A percentile compares a stretch with the other conserved stretches of the same genome.
Evolutionary conservation across 2,797 vertebrate genomes (phyloP).

Genomic region (Podarcis siculus): DNA sequence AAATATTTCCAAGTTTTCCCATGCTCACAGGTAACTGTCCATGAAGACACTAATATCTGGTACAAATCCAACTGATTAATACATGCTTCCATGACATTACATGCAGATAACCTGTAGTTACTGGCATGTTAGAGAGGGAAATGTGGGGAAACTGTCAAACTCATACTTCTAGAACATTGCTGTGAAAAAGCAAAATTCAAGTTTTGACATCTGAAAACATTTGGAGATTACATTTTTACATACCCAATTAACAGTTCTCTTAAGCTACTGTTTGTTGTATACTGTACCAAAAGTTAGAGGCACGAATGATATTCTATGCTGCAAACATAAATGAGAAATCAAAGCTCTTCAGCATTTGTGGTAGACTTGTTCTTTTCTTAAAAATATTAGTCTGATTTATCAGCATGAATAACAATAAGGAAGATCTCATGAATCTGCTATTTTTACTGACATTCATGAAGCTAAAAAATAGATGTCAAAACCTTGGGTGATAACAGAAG

Average conservation of each 20-base stretch:
- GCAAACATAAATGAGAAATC: background rate
- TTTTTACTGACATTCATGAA: background rate
- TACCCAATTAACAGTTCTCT: too few species aligned
- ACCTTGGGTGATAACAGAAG: background rate
- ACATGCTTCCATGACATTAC: background rate
- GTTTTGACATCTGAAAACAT: too few species aligned
- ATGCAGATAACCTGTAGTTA: background rate
- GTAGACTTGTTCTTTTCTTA: background rate
- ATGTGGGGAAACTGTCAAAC: too few species aligned
- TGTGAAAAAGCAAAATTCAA: too few species aligned
- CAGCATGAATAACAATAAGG: background rate
- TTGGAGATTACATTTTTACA: too few species aligned
- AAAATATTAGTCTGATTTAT: background rate
- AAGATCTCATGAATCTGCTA: background rate
- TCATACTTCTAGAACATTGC: too few species aligned
- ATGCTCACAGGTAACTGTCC: too few species aligned
- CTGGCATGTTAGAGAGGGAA: too few species aligned
- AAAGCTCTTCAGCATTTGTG: background rate
- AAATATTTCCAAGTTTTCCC: background rate
- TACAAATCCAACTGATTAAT: background rate
- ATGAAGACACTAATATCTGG: too few species aligned
- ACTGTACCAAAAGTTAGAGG: background rate
- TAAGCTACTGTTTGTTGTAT: too few species aligned
- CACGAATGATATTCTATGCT: background rate
- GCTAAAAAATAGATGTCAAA: background rate